A percentile compares a stretch with the other conserved stretches of the same genome.
These are phyloP conservation scores for Labroides dimidiatus DNA, from an alignment of 2,797 vertebrate species.

Conservation along the genomic window DNA sequence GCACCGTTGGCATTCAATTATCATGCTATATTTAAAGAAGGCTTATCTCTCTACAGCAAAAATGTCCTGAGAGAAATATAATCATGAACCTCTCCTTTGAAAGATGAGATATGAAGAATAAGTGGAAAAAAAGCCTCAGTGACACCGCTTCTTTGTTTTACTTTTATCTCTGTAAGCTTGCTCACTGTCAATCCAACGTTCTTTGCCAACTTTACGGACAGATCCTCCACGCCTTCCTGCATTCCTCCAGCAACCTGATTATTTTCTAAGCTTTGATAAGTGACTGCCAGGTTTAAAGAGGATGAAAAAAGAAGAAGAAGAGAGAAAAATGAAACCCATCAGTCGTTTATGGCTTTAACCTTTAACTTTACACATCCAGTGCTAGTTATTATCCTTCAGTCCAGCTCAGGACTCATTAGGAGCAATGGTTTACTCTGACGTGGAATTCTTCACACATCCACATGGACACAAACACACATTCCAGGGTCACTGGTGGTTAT, in stretches of 20 bases:
- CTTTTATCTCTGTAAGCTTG: constrained; percentile 59
- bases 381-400: constrained; percentile 69
- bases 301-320: constrained; percentile 40
- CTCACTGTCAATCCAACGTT: constrained; percentile 46
- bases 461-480: constrained; percentile 63
- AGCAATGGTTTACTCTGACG: constrained; percentile 64
- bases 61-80: constrained; percentile 38
- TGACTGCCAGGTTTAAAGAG: constrained; percentile 58
- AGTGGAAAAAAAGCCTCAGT: constrained; percentile 24
- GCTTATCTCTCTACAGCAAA: constrained; percentile 52
- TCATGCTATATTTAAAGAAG: constrained; percentile 44
- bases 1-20: constrained; percentile 49
- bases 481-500: constrained; percentile 67
- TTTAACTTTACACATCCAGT: constrained; percentile 58
- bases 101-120: constrained; percentile 64
- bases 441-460: constrained; percentile 71
- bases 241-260: constrained; percentile 67
- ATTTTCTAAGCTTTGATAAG: constrained; percentile 76
- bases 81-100: constrained; percentile 51
- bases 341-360: constrained; percentile 69
- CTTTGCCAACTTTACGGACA: constrained; percentile 39
- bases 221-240: constrained; percentile 51
- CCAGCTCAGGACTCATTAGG: constrained; percentile 71
- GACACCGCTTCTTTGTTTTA: constrained; percentile 71
- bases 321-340: constrained; percentile 64